phyloP scores from a whole-genome alignment of 1,140 invertebrate genomes.

The Macrobrachium nipponense region DNA sequence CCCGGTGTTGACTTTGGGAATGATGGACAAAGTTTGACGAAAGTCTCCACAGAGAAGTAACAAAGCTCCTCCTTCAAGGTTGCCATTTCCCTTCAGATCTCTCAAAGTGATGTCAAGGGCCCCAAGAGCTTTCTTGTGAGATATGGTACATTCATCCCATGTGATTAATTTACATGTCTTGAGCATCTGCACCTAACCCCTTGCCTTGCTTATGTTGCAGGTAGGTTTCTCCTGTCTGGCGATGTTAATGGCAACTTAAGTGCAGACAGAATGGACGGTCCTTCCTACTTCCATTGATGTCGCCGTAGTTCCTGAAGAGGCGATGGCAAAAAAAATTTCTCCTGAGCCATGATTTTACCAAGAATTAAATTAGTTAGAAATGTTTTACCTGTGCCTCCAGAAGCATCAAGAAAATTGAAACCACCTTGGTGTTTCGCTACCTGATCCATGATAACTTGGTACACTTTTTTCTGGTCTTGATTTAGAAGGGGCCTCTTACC shows the following conservation, averaged over 20 bases:
- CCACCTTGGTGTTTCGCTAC: too few species aligned
- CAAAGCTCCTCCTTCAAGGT: not conserved
- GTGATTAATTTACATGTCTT: not conserved
- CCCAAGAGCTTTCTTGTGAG: not conserved
- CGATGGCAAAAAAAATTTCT: not conserved
- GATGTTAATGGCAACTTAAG: not conserved
- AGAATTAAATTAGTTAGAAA: not conserved
- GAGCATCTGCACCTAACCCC: too few species aligned
- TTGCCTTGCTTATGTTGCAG: not conserved
- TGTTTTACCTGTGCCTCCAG: too few species aligned
- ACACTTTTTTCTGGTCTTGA: too few species aligned
- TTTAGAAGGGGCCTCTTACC: too few species aligned
- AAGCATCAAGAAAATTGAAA: too few species aligned
- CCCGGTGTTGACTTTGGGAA: not conserved
- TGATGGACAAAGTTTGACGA: not conserved
- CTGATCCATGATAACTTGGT: too few species aligned
- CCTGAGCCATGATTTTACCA: not conserved
- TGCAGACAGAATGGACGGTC: too few species aligned
- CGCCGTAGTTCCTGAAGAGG: not conserved
- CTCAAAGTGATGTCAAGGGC: not conserved
- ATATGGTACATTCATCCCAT: conserved; percentile 1
- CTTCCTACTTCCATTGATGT: too few species aligned
- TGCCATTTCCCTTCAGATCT: not conserved
- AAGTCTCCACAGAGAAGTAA: not conserved
- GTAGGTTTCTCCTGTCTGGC: not conserved